Base-by-base conservation (phyloP, 1,140 invertebrate species). In the Amphibalanus amphitrite region DNA sequence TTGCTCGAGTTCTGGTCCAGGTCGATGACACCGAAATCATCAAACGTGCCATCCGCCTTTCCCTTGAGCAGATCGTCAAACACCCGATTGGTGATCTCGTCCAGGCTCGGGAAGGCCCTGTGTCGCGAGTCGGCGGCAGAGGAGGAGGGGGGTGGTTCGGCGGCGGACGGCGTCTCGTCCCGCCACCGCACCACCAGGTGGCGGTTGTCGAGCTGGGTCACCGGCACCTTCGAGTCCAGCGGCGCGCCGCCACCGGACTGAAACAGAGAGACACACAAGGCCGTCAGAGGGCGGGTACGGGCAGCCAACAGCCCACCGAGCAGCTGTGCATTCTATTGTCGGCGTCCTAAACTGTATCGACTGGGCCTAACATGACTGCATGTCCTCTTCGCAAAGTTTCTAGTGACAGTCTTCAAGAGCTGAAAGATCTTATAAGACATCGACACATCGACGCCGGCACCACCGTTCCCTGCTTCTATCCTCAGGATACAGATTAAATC, bases 51-150 rank as follows among this genome's bases (percentile, higher is more conserved):
- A 76, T 86, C 81, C 70, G 83, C 79, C 79, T 89, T 84, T 74
- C 87, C 86, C 78, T 89, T 87, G 67, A 92, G 80, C 47, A 92
- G 80, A 75, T 90, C 89, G 78, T 90, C 89, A 80, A 91, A 93
- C 70, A 92, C 89, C 80, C 86, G 85, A 82, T 92, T 92, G 29
- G 90, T 92, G 67, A 92, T 89, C 80, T 90, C 89, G 75, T 92
- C 89, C 68, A 91, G 80, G 15, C 86, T 85, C 15, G 81, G 59
- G 33, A 65, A 65, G 26, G 23, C 4, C 26, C 64, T 4, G 23
- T 25, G 64, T 25, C 6, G 64, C 64, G n/a, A n/a, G n/a, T n/a
- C n/a, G n/a, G n/a, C n/a, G n/a, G n/a, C n/a, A n/a, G n/a, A n/a
- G n/a, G n/a, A n/a, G n/a, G n/a, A n/a, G n/a, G n/a, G n/a, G n/a